Evolutionary conservation across 37 sponge, comb jelly and placozoan species (phyloP).

Genomic region (Crambe crambe): DNA sequence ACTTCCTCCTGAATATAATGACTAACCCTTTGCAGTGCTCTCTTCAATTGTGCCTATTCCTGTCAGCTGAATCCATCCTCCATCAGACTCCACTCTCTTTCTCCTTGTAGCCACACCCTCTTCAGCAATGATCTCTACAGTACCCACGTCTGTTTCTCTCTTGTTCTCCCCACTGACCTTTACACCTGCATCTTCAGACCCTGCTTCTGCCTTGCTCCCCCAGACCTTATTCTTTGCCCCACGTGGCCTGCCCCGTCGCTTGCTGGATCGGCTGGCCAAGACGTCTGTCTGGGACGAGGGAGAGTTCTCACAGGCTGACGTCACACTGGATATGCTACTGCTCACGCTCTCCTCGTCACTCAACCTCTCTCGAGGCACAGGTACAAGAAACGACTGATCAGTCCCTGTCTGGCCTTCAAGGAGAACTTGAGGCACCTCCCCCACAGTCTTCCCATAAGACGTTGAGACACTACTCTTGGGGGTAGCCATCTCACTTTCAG

Average conservation of each 20-base stretch:
- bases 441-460: too few relatives aligned
- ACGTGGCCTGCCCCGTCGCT: background rate
- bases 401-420: background rate
- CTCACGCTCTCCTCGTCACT: conserved; percentile 25
- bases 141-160: background rate
- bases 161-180: background rate
- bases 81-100: too few relatives aligned
- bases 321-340: conserved; percentile 27
- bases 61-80: too few relatives aligned
- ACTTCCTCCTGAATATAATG: too few relatives aligned
- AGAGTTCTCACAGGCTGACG: background rate
- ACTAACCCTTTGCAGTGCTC: too few relatives aligned
- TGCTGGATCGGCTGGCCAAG: background rate
- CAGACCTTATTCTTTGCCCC: background rate
- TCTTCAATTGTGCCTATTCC: too few relatives aligned
- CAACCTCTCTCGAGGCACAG: background rate
- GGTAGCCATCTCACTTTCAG: too few relatives aligned
- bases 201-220: background rate
- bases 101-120: background rate
- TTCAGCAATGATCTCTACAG: too few relatives aligned
- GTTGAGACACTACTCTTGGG: too few relatives aligned
- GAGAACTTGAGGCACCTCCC: background rate
- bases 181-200: too few relatives aligned
- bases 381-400: background rate
- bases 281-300: background rate